Base-by-base conservation (phyloP, 2,888 invertebrate species). In the Lagria hirta region DNA sequence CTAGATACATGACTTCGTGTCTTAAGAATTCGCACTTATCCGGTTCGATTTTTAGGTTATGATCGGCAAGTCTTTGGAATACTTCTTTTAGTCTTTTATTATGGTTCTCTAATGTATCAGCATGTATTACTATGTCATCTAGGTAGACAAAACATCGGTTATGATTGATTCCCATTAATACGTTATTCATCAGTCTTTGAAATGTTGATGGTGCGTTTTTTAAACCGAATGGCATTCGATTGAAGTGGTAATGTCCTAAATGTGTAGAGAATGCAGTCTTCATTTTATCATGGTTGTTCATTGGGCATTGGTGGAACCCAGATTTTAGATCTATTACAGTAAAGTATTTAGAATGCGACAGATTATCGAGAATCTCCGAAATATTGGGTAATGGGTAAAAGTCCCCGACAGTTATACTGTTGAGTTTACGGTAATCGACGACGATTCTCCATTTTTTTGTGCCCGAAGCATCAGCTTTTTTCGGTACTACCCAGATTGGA, bases 151-250 rank as follows among this genome's bases (percentile, higher is more conserved):
- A 58, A 36, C 62, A 61, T 4, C 41, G 33, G 3, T 27, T 43
- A 24, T 55, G 52, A 51, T 58, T 54, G 1, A 65, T 18, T 4
- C 62, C 61, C 1, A 43, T 10, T 14, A 66, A 40, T 4, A 64
- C 55, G 1, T 21, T 49, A 29, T 65, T 57, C 62, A 66, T 66
- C 22, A 62, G 21, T 4, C 61, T 24, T 49, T 61, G 58, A 18
- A 67, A 65, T 0, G 57, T 58, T 2, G 58, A 43, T 0, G 72
- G 71, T 1, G 70, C 69, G 42, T 69, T 70, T 56, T 65, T 66
- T 5, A 73, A 57, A 1, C 66, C 70, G 48, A 71, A 66, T 0
- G 66, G 66, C 61, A 69, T 62, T 11, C 66, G 36, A 4, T 43
- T 50, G 33, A 57, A 71, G 45, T 70, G 61, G 29, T 55, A 68